Evolutionary conservation across 1,140 invertebrate genomes (phyloP).

Genomic region (Mylabris phalerata): DNA sequence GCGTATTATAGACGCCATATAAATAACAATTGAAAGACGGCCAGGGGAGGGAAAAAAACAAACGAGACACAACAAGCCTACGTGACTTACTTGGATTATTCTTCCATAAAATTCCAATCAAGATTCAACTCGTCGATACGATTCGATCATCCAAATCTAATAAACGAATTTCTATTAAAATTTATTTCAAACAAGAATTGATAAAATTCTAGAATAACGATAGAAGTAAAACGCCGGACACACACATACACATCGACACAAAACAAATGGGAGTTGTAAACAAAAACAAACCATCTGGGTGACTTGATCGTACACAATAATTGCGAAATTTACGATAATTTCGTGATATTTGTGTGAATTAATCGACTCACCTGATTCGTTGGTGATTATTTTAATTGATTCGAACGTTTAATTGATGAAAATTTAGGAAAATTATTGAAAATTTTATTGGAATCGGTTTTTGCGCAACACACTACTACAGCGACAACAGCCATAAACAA

Average conservation of each 20-base stretch:
- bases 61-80: too few relatives aligned
- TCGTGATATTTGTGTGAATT: neutral
- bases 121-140: neutral
- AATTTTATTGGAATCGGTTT: conserved; percentile 12
- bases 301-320: conserved; percentile 1
- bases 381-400: conserved; percentile 1
- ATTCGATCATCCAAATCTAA: neutral
- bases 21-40: too few relatives aligned
- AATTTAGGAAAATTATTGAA: conserved; percentile 2
- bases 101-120: neutral
- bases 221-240: neutral
- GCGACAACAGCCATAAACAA: conserved; percentile 10
- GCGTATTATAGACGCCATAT: too few relatives aligned
- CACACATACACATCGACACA: too few relatives aligned
- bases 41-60: too few relatives aligned
- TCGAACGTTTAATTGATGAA: neutral
- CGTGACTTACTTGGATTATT: neutral
- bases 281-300: conserved; percentile 16
- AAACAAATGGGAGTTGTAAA: neutral
- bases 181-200: neutral
- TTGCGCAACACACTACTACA: conserved; percentile 21
- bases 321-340: neutral
- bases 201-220: conserved; percentile 4
- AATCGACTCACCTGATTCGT: neutral
- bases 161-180: neutral